These are phyloP conservation scores for Drosophila falleni DNA, from an alignment of 2,888 invertebrate genomes.

Conservation along the genomic window DNA sequence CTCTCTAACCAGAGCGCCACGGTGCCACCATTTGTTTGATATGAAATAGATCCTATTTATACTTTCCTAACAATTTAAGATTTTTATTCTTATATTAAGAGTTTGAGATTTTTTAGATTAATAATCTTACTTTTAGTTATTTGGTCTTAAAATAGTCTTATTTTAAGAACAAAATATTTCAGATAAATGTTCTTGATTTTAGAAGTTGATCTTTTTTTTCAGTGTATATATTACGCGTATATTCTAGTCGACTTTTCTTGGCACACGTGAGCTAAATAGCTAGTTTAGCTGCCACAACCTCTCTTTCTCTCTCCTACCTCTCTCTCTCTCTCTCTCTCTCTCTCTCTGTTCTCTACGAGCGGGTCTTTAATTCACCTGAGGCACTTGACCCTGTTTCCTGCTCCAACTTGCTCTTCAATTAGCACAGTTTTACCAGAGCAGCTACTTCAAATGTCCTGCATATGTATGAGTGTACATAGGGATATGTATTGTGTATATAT, in stretches of 20 bases:
- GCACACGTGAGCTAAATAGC: background rate
- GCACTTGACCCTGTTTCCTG: slow-evolving; percentile 56
- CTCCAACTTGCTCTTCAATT: slow-evolving; percentile 46
- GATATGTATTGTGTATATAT: slow-evolving; percentile 5
- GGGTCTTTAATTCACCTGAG: slow-evolving; percentile 42
- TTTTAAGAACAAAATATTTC: too few species aligned
- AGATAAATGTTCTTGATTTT: too few species aligned
- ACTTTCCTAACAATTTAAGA: too few species aligned
- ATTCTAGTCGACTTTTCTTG: background rate
- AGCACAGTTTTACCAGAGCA: slow-evolving; percentile 47
- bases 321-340: background rate
- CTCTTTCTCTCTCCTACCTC: background rate
- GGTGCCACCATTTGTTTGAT: too few species aligned
- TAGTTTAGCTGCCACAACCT: background rate
- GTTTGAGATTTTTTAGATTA: too few species aligned
- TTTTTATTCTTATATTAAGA: too few species aligned
- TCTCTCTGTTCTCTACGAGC: background rate
- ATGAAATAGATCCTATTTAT: too few species aligned
- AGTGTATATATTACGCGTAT: too few species aligned
- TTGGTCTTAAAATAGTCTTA: too few species aligned
- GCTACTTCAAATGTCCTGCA: slow-evolving; percentile 36
- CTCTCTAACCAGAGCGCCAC: too few species aligned
- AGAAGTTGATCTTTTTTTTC: too few species aligned
- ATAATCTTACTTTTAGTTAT: too few species aligned
- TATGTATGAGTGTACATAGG: slow-evolving; percentile 1